Conservation (phyloP, 2,797 vertebrate genomes). For the Brachyalestes nurse region DNA sequence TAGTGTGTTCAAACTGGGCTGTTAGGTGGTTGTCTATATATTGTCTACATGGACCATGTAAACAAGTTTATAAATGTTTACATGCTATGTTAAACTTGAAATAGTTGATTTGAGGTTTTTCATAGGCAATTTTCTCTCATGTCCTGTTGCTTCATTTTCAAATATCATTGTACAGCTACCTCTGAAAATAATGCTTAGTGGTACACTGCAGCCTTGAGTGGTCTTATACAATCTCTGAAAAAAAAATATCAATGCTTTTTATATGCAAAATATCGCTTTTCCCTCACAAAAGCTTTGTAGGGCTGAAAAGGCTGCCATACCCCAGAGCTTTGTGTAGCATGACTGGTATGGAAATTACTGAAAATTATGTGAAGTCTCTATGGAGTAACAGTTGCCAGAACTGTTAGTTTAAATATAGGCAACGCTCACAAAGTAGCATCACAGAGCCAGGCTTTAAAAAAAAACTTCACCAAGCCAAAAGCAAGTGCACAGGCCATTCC, state of each 20-base stretch:
- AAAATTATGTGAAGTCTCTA: constrained; percentile 16
- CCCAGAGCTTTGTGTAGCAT: constrained; percentile 25
- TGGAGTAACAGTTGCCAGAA: constrained; percentile 6
- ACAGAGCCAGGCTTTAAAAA: not conserved
- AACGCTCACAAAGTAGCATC: constrained; percentile 7
- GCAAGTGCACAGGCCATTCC: not conserved
- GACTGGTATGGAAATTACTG: constrained; percentile 31
- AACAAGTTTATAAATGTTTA: too few species aligned
- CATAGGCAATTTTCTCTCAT: too few species aligned
- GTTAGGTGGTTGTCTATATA: too few species aligned
- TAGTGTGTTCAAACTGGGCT: too few species aligned
- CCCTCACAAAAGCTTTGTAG: constrained; percentile 3
- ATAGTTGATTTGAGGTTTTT: too few species aligned
- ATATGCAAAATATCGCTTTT: not conserved
- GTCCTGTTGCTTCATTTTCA: too few species aligned
- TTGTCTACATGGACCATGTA: too few species aligned
- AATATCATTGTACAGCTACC: not conserved
- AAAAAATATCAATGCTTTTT: not conserved
- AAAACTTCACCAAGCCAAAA: not conserved
- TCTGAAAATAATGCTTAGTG: not conserved
- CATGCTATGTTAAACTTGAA: too few species aligned
- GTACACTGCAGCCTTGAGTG: not conserved
- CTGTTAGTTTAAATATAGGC: constrained; percentile 8
- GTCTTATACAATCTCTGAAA: not conserved
- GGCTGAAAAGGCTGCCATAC: not conserved